Percentiles rank a stretch among this genome's conserved stretches.
Conservation (phyloP, 1,140 invertebrate genomes). For the Brachionus koreanus region DNA sequence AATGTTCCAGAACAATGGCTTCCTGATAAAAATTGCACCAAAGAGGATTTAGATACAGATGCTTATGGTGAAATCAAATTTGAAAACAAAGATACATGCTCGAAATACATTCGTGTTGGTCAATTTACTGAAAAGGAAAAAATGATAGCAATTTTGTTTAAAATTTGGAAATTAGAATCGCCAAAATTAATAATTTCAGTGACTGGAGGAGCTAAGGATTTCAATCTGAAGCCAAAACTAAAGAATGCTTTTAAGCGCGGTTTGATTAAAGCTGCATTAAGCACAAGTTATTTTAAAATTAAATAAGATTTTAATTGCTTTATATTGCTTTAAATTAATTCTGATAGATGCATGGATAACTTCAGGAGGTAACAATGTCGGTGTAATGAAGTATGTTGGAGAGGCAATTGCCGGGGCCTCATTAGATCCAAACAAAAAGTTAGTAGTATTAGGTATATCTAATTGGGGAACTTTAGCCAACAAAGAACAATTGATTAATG, state of each 20-base stretch:
- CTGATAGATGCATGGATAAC: slow-evolving; percentile 37
- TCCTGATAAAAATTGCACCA: background rate
- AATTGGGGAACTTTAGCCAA: slow-evolving; percentile 33
- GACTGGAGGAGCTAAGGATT: slow-evolving; percentile 59
- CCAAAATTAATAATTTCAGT: slow-evolving; percentile 60
- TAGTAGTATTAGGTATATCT: slow-evolving; percentile 21
- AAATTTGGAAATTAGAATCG: slow-evolving; percentile 54
- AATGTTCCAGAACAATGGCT: background rate
- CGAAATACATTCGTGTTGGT: slow-evolving; percentile 55
- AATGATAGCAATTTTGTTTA: slow-evolving; percentile 53
- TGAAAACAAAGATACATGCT: background rate
- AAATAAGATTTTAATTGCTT: background rate
- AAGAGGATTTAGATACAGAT: slow-evolving; percentile 12
- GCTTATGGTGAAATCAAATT: slow-evolving; percentile 27
- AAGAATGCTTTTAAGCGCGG: slow-evolving; percentile 56
- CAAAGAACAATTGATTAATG: background rate
- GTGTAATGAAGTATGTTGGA: slow-evolving; percentile 37
- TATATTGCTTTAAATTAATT: background rate
- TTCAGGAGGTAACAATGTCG: slow-evolving; percentile 32
- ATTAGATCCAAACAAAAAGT: slow-evolving; percentile 11
- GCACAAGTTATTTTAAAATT: slow-evolving; percentile 50
- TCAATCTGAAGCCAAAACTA: slow-evolving; percentile 55
- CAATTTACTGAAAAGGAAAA: slow-evolving; percentile 51
- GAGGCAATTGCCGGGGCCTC: background rate
- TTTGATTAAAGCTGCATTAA: slow-evolving; percentile 56